Evolutionary conservation across 2,797 vertebrate genomes (phyloP), one percentile per base, ranked within the genome.

Genomic region (Myotis pilosus): DNA sequence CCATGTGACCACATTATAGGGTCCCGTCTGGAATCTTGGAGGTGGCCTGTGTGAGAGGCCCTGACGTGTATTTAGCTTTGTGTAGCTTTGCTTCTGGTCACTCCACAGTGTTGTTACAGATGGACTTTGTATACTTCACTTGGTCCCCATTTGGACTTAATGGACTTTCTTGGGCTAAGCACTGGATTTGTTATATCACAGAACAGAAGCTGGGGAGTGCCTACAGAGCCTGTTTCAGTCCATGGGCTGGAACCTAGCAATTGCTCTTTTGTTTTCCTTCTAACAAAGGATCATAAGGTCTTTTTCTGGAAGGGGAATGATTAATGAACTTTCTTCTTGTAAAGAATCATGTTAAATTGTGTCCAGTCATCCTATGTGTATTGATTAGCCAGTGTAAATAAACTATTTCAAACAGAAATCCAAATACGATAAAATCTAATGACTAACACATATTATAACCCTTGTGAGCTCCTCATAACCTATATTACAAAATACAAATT

Each of bases 321-420:
- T 92, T 87, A 89, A 64, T 53, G 33, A 88, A 72, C 28, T 66
- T 93, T 72, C 19, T 15, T 60, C 6, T 62, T 53, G 6, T 55
- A 71, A 76, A 95, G 66, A 71, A 85, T 5, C 30, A 36, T 89
- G 49, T 80, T 87, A 83, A 87, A 55, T 41, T 41, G 17, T 85
- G 51, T 62, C 41, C 36, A 17, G 84, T 91, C 51, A 69, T 41
- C 25, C 8, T 95, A 8, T 36, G 33, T 25, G n/a, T 69, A 75
- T 74, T 47, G 66, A 69, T 69, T 76, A 47, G 49, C 25, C 22
- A 51, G 15, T 25, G 3, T 44, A 75, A 71, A 62, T 25, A 87
- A 53, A 82, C 33, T 66, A 51, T 66, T 66, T 93, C 62, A 90
- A 90, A 64, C n/a, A 87, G 55, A 94, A 94, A 90, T 79, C 38